phyloP scores from a whole-genome alignment of 23 tunicate species.

The Phallusia fumigata region DNA sequence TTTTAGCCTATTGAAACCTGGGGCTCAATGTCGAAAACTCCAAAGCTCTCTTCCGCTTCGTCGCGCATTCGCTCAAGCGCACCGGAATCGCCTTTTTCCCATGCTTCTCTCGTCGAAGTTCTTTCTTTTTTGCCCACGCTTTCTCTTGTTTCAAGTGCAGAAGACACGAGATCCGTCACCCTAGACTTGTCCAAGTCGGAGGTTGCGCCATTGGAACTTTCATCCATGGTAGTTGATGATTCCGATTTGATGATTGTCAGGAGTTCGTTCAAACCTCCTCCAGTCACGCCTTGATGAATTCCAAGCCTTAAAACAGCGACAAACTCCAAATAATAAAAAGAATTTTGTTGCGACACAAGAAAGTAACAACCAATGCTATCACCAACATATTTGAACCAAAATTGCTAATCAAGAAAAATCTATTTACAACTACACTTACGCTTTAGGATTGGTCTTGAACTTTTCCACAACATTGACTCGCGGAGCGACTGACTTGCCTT shows the following conservation, averaged over 20 bases:
- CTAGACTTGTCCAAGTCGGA: neutral
- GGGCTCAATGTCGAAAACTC: neutral
- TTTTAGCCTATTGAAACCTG: too few species aligned
- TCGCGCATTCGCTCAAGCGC: neutral
- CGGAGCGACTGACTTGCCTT: neutral
- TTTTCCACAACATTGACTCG: neutral
- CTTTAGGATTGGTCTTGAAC: neutral
- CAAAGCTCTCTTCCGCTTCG: conserved; percentile 2
- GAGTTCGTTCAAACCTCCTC: neutral
- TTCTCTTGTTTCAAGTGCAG: neutral
- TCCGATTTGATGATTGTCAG: neutral
- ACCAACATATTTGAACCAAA: too few species aligned
- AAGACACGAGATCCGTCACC: neutral
- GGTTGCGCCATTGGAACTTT: neutral
- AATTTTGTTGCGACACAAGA: too few species aligned
- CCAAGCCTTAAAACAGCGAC: neutral
- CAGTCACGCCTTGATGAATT: neutral
- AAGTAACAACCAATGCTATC: too few species aligned
- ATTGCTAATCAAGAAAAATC: too few species aligned
- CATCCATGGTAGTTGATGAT: neutral
- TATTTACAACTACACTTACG: neutral
- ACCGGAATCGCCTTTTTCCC: conserved; percentile 1
- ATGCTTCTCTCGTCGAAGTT: neutral
- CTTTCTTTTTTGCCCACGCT: neutral
- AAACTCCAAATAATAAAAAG: too few species aligned